Evolutionary conservation across 23 tunicate genomes (phyloP).

Genomic region (Aplidium turbinatum): DNA sequence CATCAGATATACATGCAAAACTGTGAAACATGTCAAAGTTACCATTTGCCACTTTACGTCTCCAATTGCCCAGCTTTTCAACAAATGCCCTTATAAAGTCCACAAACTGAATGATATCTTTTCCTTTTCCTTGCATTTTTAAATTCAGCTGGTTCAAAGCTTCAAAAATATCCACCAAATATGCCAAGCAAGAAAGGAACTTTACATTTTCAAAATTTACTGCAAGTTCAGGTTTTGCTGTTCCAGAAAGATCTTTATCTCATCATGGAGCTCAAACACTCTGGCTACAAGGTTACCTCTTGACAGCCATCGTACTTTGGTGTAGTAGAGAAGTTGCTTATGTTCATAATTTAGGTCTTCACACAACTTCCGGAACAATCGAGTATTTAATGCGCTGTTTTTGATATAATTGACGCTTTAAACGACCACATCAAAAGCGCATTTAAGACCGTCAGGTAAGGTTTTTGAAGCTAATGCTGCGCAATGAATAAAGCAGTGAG

Average conservation of each 20-base stretch:
- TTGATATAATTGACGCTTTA: not conserved
- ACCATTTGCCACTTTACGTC: conserved; percentile 37
- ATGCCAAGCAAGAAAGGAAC: conserved; percentile 41
- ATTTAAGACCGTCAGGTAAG: not conserved
- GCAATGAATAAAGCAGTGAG: conserved; percentile 2
- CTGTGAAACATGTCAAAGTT: conserved; percentile 50
- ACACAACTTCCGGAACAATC: conserved; percentile 5
- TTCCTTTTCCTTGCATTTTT: conserved; percentile 29
- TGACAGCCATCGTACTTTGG: conserved; percentile 34
- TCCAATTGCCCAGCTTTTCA: conserved; percentile 50
- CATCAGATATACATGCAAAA: conserved; percentile 45
- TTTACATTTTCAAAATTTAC: conserved; percentile 35
- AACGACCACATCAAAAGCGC: no score
- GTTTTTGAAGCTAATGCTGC: not conserved
- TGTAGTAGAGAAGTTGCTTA: conserved; percentile 15
- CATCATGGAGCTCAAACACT: conserved; percentile 48
- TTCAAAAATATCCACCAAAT: conserved; percentile 37
- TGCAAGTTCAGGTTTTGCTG: conserved; percentile 46
- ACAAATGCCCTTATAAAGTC: conserved; percentile 43
- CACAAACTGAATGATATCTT: conserved; percentile 29
- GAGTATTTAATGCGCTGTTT: conserved; percentile 6
- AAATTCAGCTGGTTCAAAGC: conserved; percentile 49
- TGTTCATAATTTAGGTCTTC: conserved; percentile 12
- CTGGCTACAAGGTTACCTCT: conserved; percentile 41
- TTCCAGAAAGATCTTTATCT: conserved; percentile 25